Percentiles rank a stretch among this genome's conserved stretches.
These are phyloP conservation scores for Furcifer pardalis DNA, from an alignment of 2,797 vertebrate genomes.

Conservation along the genomic window DNA sequence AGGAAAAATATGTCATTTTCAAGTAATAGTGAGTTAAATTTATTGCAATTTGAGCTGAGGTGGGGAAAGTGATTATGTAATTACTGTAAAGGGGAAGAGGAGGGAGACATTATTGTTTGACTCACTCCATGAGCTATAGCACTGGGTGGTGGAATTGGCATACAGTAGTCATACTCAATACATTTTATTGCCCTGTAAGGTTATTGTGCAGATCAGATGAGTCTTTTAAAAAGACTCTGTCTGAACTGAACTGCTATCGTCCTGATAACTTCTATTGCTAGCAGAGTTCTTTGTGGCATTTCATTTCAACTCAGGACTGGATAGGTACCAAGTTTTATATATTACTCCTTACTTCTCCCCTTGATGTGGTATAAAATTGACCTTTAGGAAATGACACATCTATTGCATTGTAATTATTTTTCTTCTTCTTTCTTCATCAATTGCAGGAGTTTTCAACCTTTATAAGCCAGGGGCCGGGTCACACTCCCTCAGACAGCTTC, in stretches of 20 bases:
- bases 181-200: not conserved
- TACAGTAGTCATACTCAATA: not conserved
- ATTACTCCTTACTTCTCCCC: not conserved
- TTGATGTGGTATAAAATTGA: not conserved
- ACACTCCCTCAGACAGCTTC: too few relatives aligned
- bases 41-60: not conserved
- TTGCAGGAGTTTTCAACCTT: too few relatives aligned
- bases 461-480: too few relatives aligned
- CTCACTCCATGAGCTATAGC: not conserved
- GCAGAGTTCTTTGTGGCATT: not conserved
- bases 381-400: not conserved
- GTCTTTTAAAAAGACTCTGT: not conserved
- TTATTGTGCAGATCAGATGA: not conserved
- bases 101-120: not conserved
- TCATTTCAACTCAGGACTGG: not conserved
- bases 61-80: not conserved
- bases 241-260: not conserved
- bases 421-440: too few relatives aligned
- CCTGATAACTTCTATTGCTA: not conserved
- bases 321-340: not conserved
- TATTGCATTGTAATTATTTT: not conserved
- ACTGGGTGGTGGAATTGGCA: not conserved
- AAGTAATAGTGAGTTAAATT: conserved; percentile 16
- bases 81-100: not conserved
- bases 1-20: not conserved